These are phyloP conservation scores for Dasysyrphus albostriatus DNA, from an alignment of 2,888 invertebrate species.

Conservation along the genomic window DNA sequence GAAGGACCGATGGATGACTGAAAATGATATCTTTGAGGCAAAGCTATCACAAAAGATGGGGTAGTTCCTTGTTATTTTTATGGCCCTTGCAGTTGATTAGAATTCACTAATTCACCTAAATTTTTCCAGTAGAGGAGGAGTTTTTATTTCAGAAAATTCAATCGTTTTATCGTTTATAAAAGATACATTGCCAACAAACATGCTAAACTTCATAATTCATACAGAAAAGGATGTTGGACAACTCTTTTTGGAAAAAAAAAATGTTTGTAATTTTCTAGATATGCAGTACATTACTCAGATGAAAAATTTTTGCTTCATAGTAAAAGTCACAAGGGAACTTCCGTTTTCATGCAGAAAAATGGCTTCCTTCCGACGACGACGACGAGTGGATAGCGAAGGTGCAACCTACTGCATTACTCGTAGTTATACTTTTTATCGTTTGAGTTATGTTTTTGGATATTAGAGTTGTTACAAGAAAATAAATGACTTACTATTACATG, in stretches of 20 bases:
- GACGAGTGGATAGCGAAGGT: conserved; percentile 9
- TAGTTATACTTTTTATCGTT: conserved; percentile 27
- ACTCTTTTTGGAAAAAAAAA: background rate
- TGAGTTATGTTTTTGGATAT: conserved; percentile 1
- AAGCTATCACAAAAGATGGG: background rate
- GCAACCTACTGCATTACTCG: conserved; percentile 26
- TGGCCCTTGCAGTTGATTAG: conserved; percentile 18
- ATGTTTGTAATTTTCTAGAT: background rate
- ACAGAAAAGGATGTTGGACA: conserved; percentile 19
- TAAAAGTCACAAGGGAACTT: conserved; percentile 5
- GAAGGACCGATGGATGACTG: conserved; percentile 41
- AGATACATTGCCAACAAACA: background rate
- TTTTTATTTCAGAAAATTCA: too few species aligned
- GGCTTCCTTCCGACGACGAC: conserved; percentile 45
- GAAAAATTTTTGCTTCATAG: background rate
- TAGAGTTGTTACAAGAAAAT: background rate
- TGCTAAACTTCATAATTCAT: background rate
- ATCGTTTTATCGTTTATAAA: background rate
- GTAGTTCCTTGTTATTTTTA: conserved; percentile 48
- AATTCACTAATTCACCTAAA: conserved; percentile 1
- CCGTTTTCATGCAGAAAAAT: conserved; percentile 9
- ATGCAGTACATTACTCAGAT: background rate
- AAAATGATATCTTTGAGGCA: background rate
- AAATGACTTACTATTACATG: background rate
- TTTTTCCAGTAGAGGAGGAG: background rate